A percentile compares a stretch with the other conserved stretches of the same genome.
Conservation (phyloP, 2,888 invertebrate species). For the Eledona agricola region DNA sequence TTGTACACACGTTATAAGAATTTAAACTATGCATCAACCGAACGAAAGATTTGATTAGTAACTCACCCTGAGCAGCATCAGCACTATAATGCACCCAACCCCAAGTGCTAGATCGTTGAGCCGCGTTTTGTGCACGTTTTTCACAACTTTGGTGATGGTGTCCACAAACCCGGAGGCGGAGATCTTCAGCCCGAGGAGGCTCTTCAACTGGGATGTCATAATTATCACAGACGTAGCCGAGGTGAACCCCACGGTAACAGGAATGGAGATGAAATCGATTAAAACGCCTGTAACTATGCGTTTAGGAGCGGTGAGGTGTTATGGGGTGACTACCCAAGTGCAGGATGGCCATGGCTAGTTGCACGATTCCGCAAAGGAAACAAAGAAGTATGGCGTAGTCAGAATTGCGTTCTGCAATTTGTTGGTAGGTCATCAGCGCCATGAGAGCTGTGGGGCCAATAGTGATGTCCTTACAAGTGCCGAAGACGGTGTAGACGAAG, state of each 20-base stretch:
- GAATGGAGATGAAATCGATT: constrained; percentile 89
- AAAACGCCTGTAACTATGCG: constrained; percentile 74
- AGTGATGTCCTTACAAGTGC: constrained; percentile 87
- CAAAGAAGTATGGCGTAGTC: constrained; percentile 86
- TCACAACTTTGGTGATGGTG: constrained; percentile 74
- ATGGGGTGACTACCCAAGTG: constrained; percentile 71
- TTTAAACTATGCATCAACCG: too few relatives aligned
- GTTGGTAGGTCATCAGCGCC: constrained; percentile 89
- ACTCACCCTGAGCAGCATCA: constrained; percentile 80
- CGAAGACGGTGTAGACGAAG: constrained; percentile 89
- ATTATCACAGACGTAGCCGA: constrained; percentile 93
- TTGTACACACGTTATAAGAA: too few relatives aligned
- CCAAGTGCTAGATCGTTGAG: constrained; percentile 78
- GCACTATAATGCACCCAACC: constrained; percentile 73
- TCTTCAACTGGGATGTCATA: constrained; percentile 84
- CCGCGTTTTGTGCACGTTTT: constrained; percentile 74
- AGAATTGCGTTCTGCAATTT: constrained; percentile 73
- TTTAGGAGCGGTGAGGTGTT: too few relatives aligned
- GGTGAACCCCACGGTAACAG: constrained; percentile 89
- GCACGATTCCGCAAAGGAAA: constrained; percentile 83
- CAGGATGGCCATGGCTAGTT: constrained; percentile 81
- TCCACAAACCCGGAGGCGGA: constrained; percentile 79
- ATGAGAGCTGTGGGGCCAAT: constrained; percentile 94
- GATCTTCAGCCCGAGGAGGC: constrained; percentile 76
- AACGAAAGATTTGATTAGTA: too few relatives aligned